Base-by-base conservation (phyloP, 92 coral and sea anemone species). In the Zoanthus gigantus region DNA sequence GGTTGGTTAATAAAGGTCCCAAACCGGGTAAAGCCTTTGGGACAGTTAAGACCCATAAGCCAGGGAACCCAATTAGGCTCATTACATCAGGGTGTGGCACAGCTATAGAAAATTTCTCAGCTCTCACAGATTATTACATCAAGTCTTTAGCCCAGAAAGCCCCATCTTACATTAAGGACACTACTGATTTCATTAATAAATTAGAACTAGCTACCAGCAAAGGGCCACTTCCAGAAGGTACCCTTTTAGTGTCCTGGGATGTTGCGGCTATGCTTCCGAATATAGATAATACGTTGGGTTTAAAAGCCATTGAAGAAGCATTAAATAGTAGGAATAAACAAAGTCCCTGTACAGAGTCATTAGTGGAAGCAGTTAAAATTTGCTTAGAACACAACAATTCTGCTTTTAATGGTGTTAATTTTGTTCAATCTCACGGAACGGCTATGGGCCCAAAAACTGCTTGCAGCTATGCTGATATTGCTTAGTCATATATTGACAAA, bases 11-110 rank as follows among this genome's bases (percentile, higher is more conserved):
- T 32, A 45, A 82, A 10, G 58, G 63, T n/a, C 56, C 86, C 14
- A 82, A 82, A 71, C 86, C 60, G 18, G 86, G 78, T 5, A 82
- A 82, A 66, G 79, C 32, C 14, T 66, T 66, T 34, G 78, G 86
- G 16, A 82, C 86, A 44, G 57, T 82, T 14, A 82, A 82, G 45
- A 82, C 86, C 77, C 77, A 82, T 14, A 37, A 82, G 29, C 72
- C 48, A 30, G 37, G 74, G 15, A 18, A 60, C 16, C 86, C 77
- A 61, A 32, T 82, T 11, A 56, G 86, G 31, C 78, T 65, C 12
- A 45, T 73, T 44, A 44, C 57, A 45, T 45, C 78, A 44, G 31
- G 58, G 28, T 74, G 78, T 74, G 78, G 32, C 78, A 74, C 78
- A 34, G 78, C 78, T 7, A 18, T 16, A 44, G 34, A 74, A 74